These are phyloP conservation scores for Hozukius guyotensis DNA, from an alignment of 2,797 vertebrate genomes.

Conservation along the genomic window DNA sequence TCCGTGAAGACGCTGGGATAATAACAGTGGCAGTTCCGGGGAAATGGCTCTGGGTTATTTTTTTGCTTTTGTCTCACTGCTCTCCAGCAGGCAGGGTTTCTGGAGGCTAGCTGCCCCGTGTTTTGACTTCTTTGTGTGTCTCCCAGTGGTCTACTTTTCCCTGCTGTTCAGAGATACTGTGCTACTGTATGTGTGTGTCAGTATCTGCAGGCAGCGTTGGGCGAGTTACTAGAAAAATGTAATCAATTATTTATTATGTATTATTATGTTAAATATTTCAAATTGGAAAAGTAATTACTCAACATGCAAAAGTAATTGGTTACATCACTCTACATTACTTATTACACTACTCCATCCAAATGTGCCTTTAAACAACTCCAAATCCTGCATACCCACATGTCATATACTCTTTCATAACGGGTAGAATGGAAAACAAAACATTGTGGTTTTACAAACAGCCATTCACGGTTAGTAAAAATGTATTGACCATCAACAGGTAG, in stretches of 20 bases:
- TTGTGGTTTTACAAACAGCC: neutral
- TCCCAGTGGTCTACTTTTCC: slow-evolving; percentile 40
- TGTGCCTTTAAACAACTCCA: neutral
- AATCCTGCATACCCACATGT: neutral
- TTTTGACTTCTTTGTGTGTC: slow-evolving; percentile 40
- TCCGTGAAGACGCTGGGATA: slow-evolving; percentile 38
- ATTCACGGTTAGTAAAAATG: neutral
- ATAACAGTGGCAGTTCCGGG: slow-evolving; percentile 39
- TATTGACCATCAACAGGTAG: neutral
- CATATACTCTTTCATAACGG: neutral
- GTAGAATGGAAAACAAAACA: neutral
- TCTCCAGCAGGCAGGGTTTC: slow-evolving; percentile 34
- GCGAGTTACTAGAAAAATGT: neutral
- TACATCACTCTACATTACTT: neutral
- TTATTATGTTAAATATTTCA: neutral
- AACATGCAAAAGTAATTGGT: neutral
- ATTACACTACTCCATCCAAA: neutral
- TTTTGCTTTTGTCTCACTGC: slow-evolving; percentile 40
- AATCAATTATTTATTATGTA: neutral
- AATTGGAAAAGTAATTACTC: neutral
- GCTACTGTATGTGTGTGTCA: neutral
- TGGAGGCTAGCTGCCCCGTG: slow-evolving; percentile 21
- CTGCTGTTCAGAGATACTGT: slow-evolving; percentile 17
- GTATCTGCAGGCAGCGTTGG: neutral
- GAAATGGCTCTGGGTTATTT: slow-evolving; percentile 47